phyloP scores from a whole-genome alignment of 2,113 vertebrate genomes.

The Platysternon megacephalum region DNA sequence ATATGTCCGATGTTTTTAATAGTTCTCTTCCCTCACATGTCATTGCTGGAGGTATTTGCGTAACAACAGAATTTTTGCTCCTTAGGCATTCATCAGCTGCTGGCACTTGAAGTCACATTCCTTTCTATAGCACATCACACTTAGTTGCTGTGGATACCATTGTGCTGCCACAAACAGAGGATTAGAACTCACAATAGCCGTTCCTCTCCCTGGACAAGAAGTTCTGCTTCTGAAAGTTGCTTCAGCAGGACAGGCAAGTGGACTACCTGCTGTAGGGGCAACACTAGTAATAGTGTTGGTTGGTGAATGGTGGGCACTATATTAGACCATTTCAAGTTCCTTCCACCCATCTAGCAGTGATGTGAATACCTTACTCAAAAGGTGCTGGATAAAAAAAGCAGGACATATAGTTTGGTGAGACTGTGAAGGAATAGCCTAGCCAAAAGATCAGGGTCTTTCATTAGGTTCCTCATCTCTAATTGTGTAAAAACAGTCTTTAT shows the following conservation, averaged over 20 bases:
- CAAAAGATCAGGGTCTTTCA: not conserved
- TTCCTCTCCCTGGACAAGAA: slow-evolving; percentile 48
- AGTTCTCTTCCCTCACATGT: not conserved
- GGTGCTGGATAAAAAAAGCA: not conserved
- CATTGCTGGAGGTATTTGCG: slow-evolving; percentile 39
- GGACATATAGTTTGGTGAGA: not conserved
- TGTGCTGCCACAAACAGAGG: slow-evolving; percentile 72
- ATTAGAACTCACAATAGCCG: slow-evolving; percentile 36
- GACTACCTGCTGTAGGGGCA: not conserved
- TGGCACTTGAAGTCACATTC: slow-evolving; percentile 67
- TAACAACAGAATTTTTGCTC: slow-evolving; percentile 41
- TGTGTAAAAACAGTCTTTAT: not conserved
- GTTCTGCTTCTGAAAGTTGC: slow-evolving; percentile 33
- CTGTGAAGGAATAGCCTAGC: not conserved
- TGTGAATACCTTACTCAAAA: not conserved
- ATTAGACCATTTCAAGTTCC: not conserved
- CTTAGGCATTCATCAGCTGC: slow-evolving; percentile 50
- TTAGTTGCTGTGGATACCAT: slow-evolving; percentile 67
- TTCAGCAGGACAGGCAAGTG: not conserved
- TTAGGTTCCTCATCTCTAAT: not conserved
- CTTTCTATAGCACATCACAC: slow-evolving; percentile 66
- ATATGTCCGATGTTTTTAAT: not conserved
- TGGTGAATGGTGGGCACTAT: not conserved
- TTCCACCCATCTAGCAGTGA: accelerated
- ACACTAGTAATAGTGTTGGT: not conserved